Conservation (phyloP, 1,140 invertebrate species). For the Andrena cerasifolii region DNA sequence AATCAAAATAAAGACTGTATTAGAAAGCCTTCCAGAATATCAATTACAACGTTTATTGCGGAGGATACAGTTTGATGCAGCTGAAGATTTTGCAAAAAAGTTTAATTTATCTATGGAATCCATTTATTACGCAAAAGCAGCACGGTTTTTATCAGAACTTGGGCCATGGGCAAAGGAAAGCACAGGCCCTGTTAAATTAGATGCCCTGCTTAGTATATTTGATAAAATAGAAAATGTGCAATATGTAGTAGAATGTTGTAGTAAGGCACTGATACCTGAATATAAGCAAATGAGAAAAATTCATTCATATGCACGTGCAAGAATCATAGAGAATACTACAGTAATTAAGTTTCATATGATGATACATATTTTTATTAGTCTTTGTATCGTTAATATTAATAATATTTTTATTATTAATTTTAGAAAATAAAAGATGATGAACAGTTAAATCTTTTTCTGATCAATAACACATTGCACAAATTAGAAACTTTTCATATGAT, state of each 20-base stretch:
- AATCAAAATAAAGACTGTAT: slow-evolving; percentile 76
- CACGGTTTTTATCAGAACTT: slow-evolving; percentile 70
- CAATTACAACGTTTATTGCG: slow-evolving; percentile 76
- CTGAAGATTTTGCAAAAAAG: slow-evolving; percentile 76
- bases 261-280: slow-evolving; percentile 70
- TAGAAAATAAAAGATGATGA: slow-evolving; percentile 33
- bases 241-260: slow-evolving; percentile 77
- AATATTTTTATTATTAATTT: slow-evolving; percentile 27
- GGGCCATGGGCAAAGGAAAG: slow-evolving; percentile 67
- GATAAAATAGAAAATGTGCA: slow-evolving; percentile 73
- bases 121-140: slow-evolving; percentile 75
- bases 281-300: slow-evolving; percentile 70
- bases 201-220: slow-evolving; percentile 63
- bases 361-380: slow-evolving; percentile 26
- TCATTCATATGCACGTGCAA: slow-evolving; percentile 70
- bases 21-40: slow-evolving; percentile 74
- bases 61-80: slow-evolving; percentile 76
- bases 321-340: slow-evolving; percentile 65
- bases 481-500: slow-evolving; percentile 76
- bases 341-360: slow-evolving; percentile 45
- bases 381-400: slow-evolving; percentile 8
- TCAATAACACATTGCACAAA: slow-evolving; percentile 68
- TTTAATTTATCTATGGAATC: slow-evolving; percentile 74
- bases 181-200: slow-evolving; percentile 49
- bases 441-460: slow-evolving; percentile 40